These are phyloP conservation scores for Trypoxylon attenuatum DNA, from an alignment of 2,888 invertebrate genomes.

Conservation along the genomic window DNA sequence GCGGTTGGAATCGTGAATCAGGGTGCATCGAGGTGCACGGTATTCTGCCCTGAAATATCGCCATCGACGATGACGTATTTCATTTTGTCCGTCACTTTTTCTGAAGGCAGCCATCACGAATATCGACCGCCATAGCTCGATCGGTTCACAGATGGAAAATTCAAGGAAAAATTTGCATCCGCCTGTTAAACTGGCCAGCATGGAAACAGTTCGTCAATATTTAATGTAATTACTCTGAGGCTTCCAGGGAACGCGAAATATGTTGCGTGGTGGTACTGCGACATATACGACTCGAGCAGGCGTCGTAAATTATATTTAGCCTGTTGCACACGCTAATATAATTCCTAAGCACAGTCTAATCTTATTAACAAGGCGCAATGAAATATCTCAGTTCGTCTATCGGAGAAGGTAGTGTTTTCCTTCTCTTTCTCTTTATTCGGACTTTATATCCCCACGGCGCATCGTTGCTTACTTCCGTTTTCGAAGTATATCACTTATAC, in stretches of 20 bases:
- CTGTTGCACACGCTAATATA: background rate
- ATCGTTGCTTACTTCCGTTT: conserved; percentile 36
- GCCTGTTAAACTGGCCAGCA: too few species aligned
- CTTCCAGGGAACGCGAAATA: background rate
- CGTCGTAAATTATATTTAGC: background rate
- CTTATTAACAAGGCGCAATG: background rate
- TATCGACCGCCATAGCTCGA: conserved; percentile 51
- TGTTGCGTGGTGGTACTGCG: too few species aligned
- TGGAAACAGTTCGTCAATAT: background rate
- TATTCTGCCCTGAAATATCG: conserved; percentile 50
- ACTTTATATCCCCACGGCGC: conserved; percentile 23
- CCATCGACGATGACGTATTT: conserved; percentile 54
- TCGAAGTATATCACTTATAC: conserved; percentile 40
- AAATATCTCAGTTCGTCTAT: conserved; percentile 4
- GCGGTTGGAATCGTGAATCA: conserved; percentile 43
- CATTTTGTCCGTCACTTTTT: conserved; percentile 51
- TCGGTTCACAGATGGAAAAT: conserved; percentile 37
- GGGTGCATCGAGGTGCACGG: conserved; percentile 53
- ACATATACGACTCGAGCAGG: too few species aligned
- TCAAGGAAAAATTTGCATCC: conserved; percentile 32
- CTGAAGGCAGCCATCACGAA: conserved; percentile 52
- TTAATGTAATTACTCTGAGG: background rate
- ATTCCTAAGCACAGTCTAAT: background rate
- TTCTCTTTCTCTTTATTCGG: conserved; percentile 33
- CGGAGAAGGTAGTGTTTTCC: conserved; percentile 25